Evolutionary conservation across 1,140 invertebrate genomes (phyloP), one percentile per base, ranked within the genome.

Genomic region (Ganaspis sp.): DNA sequence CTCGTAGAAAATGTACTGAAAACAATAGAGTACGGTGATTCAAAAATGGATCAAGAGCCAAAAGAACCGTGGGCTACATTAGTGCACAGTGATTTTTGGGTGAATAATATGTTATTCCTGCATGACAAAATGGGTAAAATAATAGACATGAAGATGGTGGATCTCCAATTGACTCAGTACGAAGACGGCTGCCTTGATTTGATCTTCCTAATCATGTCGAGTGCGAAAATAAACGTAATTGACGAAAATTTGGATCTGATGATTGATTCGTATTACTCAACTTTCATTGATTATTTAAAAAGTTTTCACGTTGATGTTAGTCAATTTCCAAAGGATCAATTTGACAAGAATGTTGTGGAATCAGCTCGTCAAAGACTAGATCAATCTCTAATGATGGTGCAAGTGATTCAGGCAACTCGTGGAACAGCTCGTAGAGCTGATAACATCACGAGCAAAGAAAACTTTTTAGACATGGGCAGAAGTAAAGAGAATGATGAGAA

Each of bases 21-120:
- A 8, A 89, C 88, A 4, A 75, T 91, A 6, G 73, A 88, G 9
- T 70, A 85, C 21, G 69, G 12, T n/a, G 38, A 74, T 77, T 45
- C 72, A 75, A 21, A 29, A 70, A 72, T 40, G 15, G 45, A 40
- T 34, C 17, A 34, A 37, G 70, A 81, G 21, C 77, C 85, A 3
- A 81, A 85, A 26, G 88, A 91, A 49, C 86, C 87, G 0, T 94
- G 92, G 87, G 88, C 84, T 1, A 93, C 92, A 0, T 84, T 93
- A 19, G 87, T 91, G 0, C 94, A 95, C 75, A 91, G 91, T 9
- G 94, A 95, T 83, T 91, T 93, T 71, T 95, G 94, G 94, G 90
- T 92, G 1, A 94, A 94, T 81, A 95, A 95, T 80, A 92, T 94
- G 79, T 92, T 95, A 90, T 91, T 90, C 69, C 83, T 84, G 15